Evolutionary conservation across 2,888 invertebrate genomes (phyloP).

Genomic region (Brenthis hecate): DNA sequence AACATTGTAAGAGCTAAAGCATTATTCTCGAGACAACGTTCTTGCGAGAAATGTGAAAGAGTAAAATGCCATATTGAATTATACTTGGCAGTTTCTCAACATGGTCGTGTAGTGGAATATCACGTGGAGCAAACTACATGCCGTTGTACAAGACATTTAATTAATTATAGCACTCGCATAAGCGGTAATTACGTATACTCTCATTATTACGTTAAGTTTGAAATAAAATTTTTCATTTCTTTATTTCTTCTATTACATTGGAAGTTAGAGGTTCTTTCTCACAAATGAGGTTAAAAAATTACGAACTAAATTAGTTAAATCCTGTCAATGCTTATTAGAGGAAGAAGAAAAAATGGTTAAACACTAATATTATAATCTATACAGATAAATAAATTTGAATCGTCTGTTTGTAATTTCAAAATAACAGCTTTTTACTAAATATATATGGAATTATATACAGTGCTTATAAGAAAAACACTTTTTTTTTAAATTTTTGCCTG

Average conservation of each 20-base stretch:
- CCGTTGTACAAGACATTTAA: slow-evolving; percentile 11
- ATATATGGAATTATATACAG: no score
- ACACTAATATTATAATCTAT: no score
- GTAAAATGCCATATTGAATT: slow-evolving; percentile 6
- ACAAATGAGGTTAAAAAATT: no score
- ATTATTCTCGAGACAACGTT: not conserved
- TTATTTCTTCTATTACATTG: not conserved
- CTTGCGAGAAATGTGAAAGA: not conserved
- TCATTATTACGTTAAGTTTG: not conserved
- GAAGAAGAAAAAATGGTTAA: no score
- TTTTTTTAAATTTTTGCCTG: no score
- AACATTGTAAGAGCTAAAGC: not conserved
- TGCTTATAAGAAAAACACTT: no score
- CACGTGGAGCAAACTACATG: slow-evolving; percentile 2
- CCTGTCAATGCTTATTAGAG: no score
- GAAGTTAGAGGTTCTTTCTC: not conserved
- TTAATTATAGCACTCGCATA: slow-evolving; percentile 1
- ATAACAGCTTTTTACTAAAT: no score
- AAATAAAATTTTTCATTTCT: not conserved
- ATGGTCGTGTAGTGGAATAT: not conserved
- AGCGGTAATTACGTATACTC: slow-evolving; percentile 9
- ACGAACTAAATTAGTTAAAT: no score
- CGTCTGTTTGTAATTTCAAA: no score
- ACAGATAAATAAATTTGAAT: no score
- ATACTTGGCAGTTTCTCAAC: slow-evolving; percentile 12